Evolutionary conservation across 2,888 invertebrate genomes (phyloP).

Genomic region (Cheilosia scutellata): DNA sequence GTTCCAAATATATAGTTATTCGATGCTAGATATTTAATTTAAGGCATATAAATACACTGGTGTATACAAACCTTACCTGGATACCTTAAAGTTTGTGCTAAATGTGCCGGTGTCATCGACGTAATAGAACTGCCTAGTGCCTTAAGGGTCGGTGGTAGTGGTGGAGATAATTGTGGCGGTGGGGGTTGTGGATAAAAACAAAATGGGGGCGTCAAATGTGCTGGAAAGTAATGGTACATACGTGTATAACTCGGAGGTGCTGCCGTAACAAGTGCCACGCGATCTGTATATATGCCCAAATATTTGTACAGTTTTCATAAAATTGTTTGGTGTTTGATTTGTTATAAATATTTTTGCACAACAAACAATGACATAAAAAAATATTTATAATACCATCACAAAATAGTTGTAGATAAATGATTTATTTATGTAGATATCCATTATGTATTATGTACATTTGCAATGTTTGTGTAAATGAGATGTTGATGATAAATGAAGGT

Average conservation of each 20-base stretch:
- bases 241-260: slow-evolving; percentile 87
- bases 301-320: slow-evolving; percentile 33
- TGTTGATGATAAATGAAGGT: slow-evolving; percentile 44
- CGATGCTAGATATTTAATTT: slow-evolving; percentile 25
- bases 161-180: slow-evolving; percentile 79
- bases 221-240: slow-evolving; percentile 87
- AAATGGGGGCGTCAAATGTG: slow-evolving; percentile 85
- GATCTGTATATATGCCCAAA: slow-evolving; percentile 85
- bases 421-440: slow-evolving; percentile 7
- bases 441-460: slow-evolving; percentile 55
- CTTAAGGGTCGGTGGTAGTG: slow-evolving; percentile 83
- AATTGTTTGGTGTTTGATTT: neutral
- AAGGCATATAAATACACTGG: slow-evolving; percentile 48
- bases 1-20: slow-evolving; percentile 2
- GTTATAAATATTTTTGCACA: neutral
- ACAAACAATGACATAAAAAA: slow-evolving; percentile 1
- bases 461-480: slow-evolving; percentile 36
- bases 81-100: slow-evolving; percentile 84
- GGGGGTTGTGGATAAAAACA: slow-evolving; percentile 84
- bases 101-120: slow-evolving; percentile 83
- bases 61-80: slow-evolving; percentile 82
- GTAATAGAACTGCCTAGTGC: slow-evolving; percentile 81
- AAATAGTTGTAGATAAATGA: slow-evolving; percentile 20
- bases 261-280: slow-evolving; percentile 87
- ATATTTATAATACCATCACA: slow-evolving; percentile 25